Base-by-base conservation (phyloP, 2,888 invertebrate genomes). In the Drosophila buzzatii region DNA sequence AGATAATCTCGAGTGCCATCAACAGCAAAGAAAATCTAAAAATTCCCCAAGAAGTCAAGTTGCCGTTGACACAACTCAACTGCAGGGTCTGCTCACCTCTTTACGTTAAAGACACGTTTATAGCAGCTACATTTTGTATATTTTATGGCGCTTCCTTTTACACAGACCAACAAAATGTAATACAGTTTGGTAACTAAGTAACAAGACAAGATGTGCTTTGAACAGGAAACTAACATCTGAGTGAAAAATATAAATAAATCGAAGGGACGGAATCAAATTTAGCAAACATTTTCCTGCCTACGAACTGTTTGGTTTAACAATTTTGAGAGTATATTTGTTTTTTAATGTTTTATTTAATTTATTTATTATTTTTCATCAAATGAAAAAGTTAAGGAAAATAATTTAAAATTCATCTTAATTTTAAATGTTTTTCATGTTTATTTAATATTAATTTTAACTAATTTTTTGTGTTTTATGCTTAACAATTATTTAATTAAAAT, bases 31-130 rank as follows among this genome's bases (percentile, higher is more conserved):
- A 52, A 63, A 52, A 56, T 70, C 42, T 35, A 16, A 58, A 57
- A 52, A 56, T 70, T 39, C 35, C 31, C 47, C 10, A 49, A 27
- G 3, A 58, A 47, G 18, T n/a, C 45, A 12, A 35, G 14, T 12
- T 68, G 14, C 51, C 42, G 55, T 51, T 73, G 58, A 55, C 45
- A 53, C 31, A 23, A 9, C 18, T 37, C 53, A 55, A 2, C 27
- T 39, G 37, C 49, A 49, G 31, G 31, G 31, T 12, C 23, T 6
- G 23, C 37, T 37, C 37, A 37, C 20, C 14, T 37, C 23, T 37
- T 20, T 23, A 10, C 18, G 3, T 3, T 35, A 20, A 49, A 12
- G 6, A n/a, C 42, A 39, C 10, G 49, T 2, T 33, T 31, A 23
- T 18, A 18, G 49, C 18, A 18, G 49, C 12, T 51, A 33, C 49